A percentile compares a stretch with the other conserved stretches of the same genome.
Conservation (phyloP, 2,797 vertebrate genomes). For the Sebastes taczanowskii region DNA sequence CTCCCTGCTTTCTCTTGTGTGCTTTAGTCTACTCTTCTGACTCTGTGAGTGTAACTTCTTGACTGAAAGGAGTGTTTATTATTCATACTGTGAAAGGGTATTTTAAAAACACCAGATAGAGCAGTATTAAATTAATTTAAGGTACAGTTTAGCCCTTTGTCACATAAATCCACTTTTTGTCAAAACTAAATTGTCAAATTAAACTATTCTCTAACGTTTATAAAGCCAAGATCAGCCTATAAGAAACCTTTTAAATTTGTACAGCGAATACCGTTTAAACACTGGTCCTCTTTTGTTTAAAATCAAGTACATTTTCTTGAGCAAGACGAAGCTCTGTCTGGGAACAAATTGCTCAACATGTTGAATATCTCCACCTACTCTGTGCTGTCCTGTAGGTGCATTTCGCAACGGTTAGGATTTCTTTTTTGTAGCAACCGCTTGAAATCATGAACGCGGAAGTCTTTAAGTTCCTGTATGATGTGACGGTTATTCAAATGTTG, state of each 20-base stretch:
- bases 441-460: constrained; percentile 30
- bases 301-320: not conserved
- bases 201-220: not conserved
- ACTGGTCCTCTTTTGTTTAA: not conserved
- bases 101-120: not conserved
- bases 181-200: not conserved
- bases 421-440: constrained; percentile 15
- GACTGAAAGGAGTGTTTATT: not conserved
- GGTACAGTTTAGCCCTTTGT: not conserved
- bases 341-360: constrained; percentile 47
- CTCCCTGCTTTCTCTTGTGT: constrained; percentile 13
- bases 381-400: not conserved
- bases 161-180: not conserved
- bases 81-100: not conserved
- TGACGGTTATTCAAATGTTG: constrained; percentile 1
- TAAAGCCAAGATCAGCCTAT: not conserved
- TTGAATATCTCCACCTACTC: constrained; percentile 10
- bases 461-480: constrained; percentile 32
- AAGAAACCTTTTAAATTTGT: not conserved
- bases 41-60: not conserved
- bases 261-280: not conserved
- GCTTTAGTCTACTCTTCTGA: not conserved
- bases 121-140: accelerated
- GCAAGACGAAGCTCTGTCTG: constrained; percentile 4
- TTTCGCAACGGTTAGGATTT: constrained; percentile 46